Conservation (phyloP, 2,888 invertebrate genomes). For the Drosophila tanythrix region DNA sequence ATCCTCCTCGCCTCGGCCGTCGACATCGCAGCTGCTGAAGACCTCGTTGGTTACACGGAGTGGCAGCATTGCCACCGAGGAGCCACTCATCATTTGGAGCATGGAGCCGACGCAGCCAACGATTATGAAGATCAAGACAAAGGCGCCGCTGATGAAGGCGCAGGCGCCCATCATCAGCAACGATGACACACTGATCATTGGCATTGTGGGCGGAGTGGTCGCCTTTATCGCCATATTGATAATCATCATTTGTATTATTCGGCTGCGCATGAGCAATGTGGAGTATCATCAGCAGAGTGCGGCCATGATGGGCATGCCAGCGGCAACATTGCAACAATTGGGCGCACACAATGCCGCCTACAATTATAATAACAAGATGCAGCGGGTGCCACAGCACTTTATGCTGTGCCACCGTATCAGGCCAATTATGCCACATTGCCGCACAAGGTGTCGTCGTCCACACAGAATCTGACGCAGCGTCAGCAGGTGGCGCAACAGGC, state of each 20-base stretch:
- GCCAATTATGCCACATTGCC: conserved; percentile 88
- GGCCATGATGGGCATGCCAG: conserved; percentile 86
- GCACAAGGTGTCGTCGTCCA: conserved; percentile 86
- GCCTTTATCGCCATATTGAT: conserved; percentile 95
- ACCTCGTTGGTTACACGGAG: conserved; percentile 84
- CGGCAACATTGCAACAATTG: conserved; percentile 83
- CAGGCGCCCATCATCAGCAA: conserved; percentile 90
- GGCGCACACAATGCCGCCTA: conserved; percentile 87
- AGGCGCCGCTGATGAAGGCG: conserved; percentile 87
- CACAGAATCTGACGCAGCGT: conserved; percentile 82
- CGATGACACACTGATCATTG: conserved; percentile 96
- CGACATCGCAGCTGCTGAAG: conserved; percentile 71
- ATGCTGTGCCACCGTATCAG: conserved; percentile 88
- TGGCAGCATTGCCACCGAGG: conserved; percentile 88
- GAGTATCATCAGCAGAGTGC: conserved; percentile 89
- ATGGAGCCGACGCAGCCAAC: conserved; percentile 89
- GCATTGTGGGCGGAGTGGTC: conserved; percentile 97
- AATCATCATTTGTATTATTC: conserved; percentile 94
- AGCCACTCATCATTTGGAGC: conserved; percentile 96
- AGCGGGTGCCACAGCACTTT: conserved; percentile 85
- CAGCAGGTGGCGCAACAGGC: conserved; percentile 67
- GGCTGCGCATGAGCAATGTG: conserved; percentile 89
- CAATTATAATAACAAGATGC: conserved; percentile 85
- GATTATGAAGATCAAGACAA: conserved; percentile 86
- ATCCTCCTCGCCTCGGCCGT: conserved; percentile 73